Evolutionary conservation across 2,888 invertebrate species (phyloP).

Genomic region (Lagria hirta): DNA sequence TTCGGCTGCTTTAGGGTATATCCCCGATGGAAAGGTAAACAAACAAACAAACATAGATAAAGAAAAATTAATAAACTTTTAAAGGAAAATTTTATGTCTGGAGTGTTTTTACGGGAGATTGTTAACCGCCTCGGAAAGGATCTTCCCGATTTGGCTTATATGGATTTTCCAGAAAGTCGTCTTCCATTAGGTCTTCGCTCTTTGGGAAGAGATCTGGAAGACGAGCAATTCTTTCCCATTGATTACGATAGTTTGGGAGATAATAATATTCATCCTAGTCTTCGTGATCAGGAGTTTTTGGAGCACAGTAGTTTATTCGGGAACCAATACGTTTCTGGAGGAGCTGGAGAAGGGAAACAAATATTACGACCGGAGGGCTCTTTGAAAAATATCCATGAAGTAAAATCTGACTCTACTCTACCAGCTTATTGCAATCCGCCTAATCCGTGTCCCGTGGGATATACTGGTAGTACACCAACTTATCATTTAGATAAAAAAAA

Average conservation of each 20-base stretch:
- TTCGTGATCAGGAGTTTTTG: conserved; percentile 84
- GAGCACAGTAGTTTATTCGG: conserved; percentile 71
- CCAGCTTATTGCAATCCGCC: conserved; percentile 99
- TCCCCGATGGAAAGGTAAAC: conserved; percentile 50
- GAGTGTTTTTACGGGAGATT: conserved; percentile 73
- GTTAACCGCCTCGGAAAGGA: conserved; percentile 79
- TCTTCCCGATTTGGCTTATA: conserved; percentile 66
- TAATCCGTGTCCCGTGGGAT: conserved; percentile 97
- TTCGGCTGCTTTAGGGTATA: conserved; percentile 45
- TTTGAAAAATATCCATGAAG: conserved; percentile 66
- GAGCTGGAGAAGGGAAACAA: conserved; percentile 73
- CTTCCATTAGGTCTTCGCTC: conserved; percentile 44
- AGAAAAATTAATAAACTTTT: no score
- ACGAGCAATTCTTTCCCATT: conserved; percentile 53
- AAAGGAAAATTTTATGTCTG: conserved; percentile 60
- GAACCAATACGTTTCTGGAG: conserved; percentile 74
- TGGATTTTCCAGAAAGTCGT: conserved; percentile 63
- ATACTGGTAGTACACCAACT: conserved; percentile 62
- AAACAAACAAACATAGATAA: no score
- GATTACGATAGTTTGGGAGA: conserved; percentile 71
- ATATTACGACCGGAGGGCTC: conserved; percentile 61
- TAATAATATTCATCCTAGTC: conserved; percentile 72
- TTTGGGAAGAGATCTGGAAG: conserved; percentile 57
- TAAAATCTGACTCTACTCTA: conserved; percentile 87
- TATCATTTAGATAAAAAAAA: neutral